Evolutionary conservation across 2,888 invertebrate genomes (phyloP).

Genomic region (Tetragonisca angustula): DNA sequence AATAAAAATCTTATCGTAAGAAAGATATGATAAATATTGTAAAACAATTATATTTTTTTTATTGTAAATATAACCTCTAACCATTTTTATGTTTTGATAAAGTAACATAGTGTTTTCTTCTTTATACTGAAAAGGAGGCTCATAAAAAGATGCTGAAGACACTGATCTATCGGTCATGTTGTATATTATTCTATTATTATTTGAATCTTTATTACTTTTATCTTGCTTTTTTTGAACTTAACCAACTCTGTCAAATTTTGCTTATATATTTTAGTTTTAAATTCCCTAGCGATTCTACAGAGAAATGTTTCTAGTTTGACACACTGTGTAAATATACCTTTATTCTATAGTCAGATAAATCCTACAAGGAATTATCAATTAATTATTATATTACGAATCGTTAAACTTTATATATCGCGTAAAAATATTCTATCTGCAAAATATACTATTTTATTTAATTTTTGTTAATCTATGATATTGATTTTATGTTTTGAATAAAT

Average conservation of each 20-base stretch:
- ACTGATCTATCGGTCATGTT: slow-evolving; percentile 2
- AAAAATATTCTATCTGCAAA: not conserved
- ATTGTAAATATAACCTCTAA: slow-evolving; percentile 52
- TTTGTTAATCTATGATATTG: slow-evolving; percentile 12
- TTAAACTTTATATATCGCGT: not conserved
- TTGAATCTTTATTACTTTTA: not conserved
- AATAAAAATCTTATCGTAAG: not conserved
- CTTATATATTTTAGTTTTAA: not conserved
- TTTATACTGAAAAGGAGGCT: not conserved
- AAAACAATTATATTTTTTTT: not conserved
- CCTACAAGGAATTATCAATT: not conserved
- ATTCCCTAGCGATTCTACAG: slow-evolving; percentile 13
- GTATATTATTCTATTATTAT: slow-evolving; percentile 5
- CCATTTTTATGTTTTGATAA: slow-evolving; percentile 41
- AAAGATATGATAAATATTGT: not conserved
- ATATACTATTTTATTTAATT: not conserved
- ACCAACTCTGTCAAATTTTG: not conserved
- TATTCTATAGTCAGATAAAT: not conserved
- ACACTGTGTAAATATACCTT: not conserved
- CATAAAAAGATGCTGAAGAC: not conserved
- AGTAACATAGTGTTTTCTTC: slow-evolving; percentile 13
- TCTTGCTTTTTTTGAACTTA: not conserved
- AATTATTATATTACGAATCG: not conserved
- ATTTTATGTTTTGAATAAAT: slow-evolving; percentile 2
- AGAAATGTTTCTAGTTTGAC: not conserved